phyloP scores from a whole-genome alignment of 2,797 vertebrate genomes.

The Holocentrus rufus region DNA sequence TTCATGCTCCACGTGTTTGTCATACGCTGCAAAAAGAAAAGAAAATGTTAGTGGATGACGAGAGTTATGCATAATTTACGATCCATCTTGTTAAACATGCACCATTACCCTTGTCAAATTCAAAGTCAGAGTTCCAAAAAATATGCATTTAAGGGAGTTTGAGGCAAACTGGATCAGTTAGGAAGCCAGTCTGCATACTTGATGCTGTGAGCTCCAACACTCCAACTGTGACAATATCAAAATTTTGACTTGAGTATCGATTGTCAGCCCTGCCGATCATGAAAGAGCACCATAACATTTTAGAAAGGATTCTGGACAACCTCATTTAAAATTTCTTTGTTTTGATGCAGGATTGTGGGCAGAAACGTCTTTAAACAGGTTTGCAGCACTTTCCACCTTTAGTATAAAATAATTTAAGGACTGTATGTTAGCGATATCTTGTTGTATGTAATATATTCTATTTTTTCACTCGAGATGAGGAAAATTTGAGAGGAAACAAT shows the following conservation, averaged over 20 bases:
- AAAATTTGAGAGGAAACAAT: too few species aligned
- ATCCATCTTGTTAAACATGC: too few species aligned
- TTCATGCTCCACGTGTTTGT: constrained; percentile 45
- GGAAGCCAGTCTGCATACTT: not conserved
- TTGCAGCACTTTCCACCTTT: too few species aligned
- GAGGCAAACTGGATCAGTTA: not conserved
- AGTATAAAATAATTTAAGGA: too few species aligned
- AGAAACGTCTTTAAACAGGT: too few species aligned
- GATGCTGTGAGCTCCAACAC: too few species aligned
- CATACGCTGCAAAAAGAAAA: constrained; percentile 43
- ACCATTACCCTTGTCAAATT: not conserved
- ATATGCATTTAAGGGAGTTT: not conserved
- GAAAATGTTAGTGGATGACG: not conserved
- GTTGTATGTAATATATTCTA: not conserved
- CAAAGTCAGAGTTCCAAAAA: not conserved
- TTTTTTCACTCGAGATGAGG: too few species aligned
- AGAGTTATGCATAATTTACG: not conserved
- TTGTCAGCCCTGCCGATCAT: not conserved
- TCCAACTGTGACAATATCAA: not conserved
- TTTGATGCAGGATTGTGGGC: too few species aligned
- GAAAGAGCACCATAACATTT: not conserved
- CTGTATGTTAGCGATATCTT: too few species aligned
- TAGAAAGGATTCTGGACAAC: not conserved
- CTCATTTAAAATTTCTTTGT: too few species aligned
- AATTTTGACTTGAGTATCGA: not conserved